phyloP scores from a whole-genome alignment of 2,888 invertebrate species.

The Polydesmus complanatus region DNA sequence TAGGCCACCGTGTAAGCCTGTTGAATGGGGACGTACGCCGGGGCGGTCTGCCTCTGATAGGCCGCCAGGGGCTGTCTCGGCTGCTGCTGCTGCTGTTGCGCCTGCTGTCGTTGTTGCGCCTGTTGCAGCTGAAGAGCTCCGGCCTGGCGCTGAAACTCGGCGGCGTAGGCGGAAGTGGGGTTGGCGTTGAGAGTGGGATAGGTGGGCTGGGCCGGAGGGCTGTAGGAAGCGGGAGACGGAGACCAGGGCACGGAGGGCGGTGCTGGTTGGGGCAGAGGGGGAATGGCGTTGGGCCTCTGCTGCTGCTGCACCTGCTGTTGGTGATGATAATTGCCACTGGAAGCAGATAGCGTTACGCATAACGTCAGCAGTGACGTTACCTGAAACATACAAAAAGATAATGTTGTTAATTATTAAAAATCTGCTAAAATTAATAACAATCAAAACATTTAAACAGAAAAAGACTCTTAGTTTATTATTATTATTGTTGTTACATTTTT shows the following conservation, averaged over 20 bases:
- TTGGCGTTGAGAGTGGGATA: neutral
- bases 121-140: constrained; percentile 3
- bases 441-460: too few relatives aligned
- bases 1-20: constrained; percentile 16
- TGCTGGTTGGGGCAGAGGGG: neutral
- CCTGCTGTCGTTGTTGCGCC: constrained; percentile 3
- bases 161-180: neutral
- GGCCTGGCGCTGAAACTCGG: neutral
- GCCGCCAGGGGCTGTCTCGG: constrained; percentile 1
- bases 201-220: neutral
- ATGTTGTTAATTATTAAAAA: too few relatives aligned
- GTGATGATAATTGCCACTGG: too few relatives aligned
- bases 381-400: too few relatives aligned
- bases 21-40: constrained; percentile 14
- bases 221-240: neutral
- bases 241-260: neutral
- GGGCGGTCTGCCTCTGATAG: constrained; percentile 8
- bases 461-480: too few relatives aligned
- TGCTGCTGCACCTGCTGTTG: too few relatives aligned
- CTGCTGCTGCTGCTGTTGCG: constrained; percentile 4
- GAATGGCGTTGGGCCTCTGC: too few relatives aligned
- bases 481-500: too few relatives aligned
- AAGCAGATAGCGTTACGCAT: too few relatives aligned
- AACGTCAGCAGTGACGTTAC: too few relatives aligned
- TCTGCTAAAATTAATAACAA: too few relatives aligned